Evolutionary conservation across 30 jellyfish, hydroid and myxozoan genomes (phyloP), one percentile per base, ranked within the genome.

Genomic region (Hydractinia symbiolongicarpus): DNA sequence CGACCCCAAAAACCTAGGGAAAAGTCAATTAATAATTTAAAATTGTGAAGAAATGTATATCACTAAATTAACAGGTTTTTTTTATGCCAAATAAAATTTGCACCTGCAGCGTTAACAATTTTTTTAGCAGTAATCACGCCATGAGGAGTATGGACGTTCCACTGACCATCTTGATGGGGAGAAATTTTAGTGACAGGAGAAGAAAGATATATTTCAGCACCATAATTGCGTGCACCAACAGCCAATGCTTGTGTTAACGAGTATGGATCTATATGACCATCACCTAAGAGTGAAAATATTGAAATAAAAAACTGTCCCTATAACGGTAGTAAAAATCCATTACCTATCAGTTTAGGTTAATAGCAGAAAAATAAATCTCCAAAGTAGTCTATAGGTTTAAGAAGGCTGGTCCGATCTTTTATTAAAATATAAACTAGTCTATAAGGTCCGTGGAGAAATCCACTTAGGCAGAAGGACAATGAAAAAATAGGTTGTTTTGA

Each of bases 211-310:
- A 91, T 87, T 49, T 91, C 95, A 9, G 96, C 98, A 7, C 98
- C 98, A 79, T 87, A 78, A 61, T 82, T 91, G 68, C 98, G 94
- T 55, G 98, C 98, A 10, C 98, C 98, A 54, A 84, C 87, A 30
- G 98, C 98, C 4, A 86, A 83, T 50, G 98, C 98, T 71, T 91
- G 98, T 11, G 98, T 91, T 60, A 91, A 81, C 17, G 98, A 91
- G 80, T 91, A 91, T 6, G 98, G 98, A 61, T 91, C 98, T 78
- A 84, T 86, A 61, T 91, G 98, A 21, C 98, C 98, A 79, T 91
- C 98, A 77, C 95, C 98, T 91, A 73, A 20, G 55, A 50, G 16
- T 11, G 51, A 4, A 53, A 73, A 73, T 1, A 73, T 21, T 13
- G 21, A 73, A 73, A 73, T 11, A 53, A 30, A 73, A 9, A 51